These are phyloP conservation scores for Electrona antarctica DNA, from an alignment of 2,113 vertebrate species.

Conservation along the genomic window DNA sequence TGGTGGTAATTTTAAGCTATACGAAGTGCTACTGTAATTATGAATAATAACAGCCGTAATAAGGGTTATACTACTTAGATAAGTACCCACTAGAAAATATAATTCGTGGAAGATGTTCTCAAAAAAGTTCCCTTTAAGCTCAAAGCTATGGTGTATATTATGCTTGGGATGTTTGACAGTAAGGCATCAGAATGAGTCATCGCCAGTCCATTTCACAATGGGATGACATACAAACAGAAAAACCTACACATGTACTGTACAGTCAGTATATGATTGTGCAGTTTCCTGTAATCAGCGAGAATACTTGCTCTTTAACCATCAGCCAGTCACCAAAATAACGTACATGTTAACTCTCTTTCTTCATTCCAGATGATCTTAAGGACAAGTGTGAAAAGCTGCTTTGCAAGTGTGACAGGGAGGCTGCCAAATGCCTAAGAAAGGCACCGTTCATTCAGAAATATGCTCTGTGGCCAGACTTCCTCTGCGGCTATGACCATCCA, in stretches of 20 bases:
- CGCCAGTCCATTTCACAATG: background rate
- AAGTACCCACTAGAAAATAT: background rate
- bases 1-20: conserved; percentile 35
- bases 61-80: conserved; percentile 6
- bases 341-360: conserved; percentile 31
- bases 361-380: conserved; percentile 81
- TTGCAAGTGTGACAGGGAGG: conserved; percentile 88
- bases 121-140: background rate
- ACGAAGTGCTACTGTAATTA: conserved; percentile 5
- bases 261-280: background rate
- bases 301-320: conserved; percentile 2
- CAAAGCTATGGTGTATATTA: too few relatives aligned
- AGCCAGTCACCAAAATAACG: conserved; percentile 1
- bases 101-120: background rate
- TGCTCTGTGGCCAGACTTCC: conserved; percentile 81
- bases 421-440: conserved; percentile 82
- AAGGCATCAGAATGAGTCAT: background rate
- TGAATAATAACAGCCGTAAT: conserved; percentile 14
- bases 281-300: background rate
- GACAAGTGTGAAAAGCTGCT: conserved; percentile 85
- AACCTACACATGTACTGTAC: background rate
- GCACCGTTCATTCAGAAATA: conserved; percentile 79
- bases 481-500: conserved; percentile 81
- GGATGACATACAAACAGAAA: background rate
- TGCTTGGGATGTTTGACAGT: background rate